Conservation (phyloP, 2,113 vertebrate genomes). For the Hypocryptadius cinnamomeus region DNA sequence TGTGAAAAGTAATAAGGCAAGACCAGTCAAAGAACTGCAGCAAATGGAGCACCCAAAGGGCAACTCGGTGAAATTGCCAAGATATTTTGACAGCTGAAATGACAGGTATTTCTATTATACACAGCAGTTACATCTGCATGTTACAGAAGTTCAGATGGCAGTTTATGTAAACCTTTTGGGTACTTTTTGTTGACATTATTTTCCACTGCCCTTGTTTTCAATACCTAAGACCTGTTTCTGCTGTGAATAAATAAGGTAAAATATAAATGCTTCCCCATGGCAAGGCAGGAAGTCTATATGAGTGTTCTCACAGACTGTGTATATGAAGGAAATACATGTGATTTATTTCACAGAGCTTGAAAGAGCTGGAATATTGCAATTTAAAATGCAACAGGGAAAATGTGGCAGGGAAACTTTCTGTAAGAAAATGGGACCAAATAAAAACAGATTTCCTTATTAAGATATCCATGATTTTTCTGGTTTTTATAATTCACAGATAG, state of each 20-base stretch:
- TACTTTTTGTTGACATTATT: not conserved
- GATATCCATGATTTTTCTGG: not conserved
- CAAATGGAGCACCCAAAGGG: not conserved
- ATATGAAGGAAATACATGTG: not conserved
- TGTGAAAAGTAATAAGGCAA: not conserved
- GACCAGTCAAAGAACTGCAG: not conserved
- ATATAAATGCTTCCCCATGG: not conserved
- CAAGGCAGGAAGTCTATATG: not conserved
- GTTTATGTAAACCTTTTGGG: not conserved
- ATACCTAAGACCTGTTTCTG: not conserved
- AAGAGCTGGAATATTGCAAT: not conserved
- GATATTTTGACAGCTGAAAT: not conserved
- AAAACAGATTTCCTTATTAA: not conserved
- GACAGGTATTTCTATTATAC: not conserved
- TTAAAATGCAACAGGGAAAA: not conserved
- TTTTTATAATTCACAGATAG: not conserved
- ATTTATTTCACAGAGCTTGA: not conserved
- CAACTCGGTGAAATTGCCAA: not conserved
- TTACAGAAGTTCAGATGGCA: not conserved
- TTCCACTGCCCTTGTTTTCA: not conserved
- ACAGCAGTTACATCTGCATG: not conserved
- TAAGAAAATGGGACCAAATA: not conserved
- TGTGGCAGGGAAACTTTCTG: not conserved
- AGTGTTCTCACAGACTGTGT: not conserved
- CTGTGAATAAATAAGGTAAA: not conserved